Conservation (phyloP, 2,113 vertebrate species). For the Beaufortia kweichowensis region DNA sequence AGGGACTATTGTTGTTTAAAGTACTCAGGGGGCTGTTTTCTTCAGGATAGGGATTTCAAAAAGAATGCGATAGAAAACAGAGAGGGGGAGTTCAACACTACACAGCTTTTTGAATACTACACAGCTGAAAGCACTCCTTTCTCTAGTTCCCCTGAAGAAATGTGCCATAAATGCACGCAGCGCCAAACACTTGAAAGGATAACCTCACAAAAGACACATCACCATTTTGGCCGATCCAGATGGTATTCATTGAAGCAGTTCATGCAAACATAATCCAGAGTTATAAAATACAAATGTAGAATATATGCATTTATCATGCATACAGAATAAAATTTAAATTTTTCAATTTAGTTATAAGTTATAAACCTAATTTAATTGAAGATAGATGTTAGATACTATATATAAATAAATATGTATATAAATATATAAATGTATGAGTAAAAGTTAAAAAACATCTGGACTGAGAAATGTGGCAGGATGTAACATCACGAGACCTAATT, state of each 20-base stretch:
- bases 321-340: too few species aligned
- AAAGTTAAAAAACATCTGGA: not conserved
- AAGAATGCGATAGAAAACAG: slow-evolving; percentile 23
- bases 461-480: not conserved
- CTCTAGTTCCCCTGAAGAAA: slow-evolving; percentile 52
- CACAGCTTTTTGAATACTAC: slow-evolving; percentile 45
- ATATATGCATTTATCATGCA: not conserved
- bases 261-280: not conserved
- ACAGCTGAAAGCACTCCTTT: slow-evolving; percentile 57
- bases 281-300: slow-evolving; percentile 15
- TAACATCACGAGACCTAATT: not conserved
- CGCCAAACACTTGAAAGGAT: slow-evolving; percentile 40
- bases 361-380: too few species aligned
- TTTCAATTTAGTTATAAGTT: too few species aligned
- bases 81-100: slow-evolving; percentile 28
- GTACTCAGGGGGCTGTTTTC: slow-evolving; percentile 43
- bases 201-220: slow-evolving; percentile 40
- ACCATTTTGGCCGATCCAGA: slow-evolving; percentile 26
- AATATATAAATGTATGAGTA: too few species aligned
- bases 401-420: too few species aligned
- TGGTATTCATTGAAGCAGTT: slow-evolving; percentile 21
- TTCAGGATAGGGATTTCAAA: slow-evolving; percentile 56
- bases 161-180: slow-evolving; percentile 55
- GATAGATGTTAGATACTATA: too few species aligned
- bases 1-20: slow-evolving; percentile 68